Conservation (phyloP, 2,888 invertebrate genomes). For the Tryphoninae sp. region DNA sequence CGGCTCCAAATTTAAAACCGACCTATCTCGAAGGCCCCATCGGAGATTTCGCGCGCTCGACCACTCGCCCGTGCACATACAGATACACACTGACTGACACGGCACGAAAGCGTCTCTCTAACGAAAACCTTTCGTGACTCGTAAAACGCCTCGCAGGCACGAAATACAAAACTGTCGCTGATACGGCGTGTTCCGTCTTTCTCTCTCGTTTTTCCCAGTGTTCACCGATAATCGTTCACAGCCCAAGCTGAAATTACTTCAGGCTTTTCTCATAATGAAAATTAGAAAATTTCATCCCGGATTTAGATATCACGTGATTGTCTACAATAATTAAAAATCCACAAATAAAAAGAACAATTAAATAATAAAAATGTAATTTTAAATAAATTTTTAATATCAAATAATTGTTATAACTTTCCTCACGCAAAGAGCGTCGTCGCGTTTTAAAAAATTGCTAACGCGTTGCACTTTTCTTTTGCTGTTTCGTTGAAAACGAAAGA, state of each 20-base stretch:
- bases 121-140: conserved; percentile 51
- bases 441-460: neutral
- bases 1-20: conserved; percentile 55
- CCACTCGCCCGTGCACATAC: neutral
- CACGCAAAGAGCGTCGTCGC: neutral
- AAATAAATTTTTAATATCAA: neutral
- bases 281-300: too few relatives aligned
- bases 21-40: conserved; percentile 43
- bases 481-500: neutral
- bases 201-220: neutral
- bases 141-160: conserved; percentile 29
- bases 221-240: neutral
- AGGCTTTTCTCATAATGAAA: neutral
- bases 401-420: neutral
- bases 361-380: too few relatives aligned
- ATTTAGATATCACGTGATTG: too few relatives aligned
- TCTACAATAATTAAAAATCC: neutral
- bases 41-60: conserved; percentile 37
- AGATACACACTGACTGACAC: conserved; percentile 9
- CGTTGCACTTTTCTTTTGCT: neutral
- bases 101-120: conserved; percentile 17
- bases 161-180: neutral
- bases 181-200: neutral
- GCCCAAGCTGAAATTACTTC: neutral
- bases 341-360: neutral